phyloP scores from a whole-genome alignment of 2,797 vertebrate species.

The Gadopsis marmoratus region DNA sequence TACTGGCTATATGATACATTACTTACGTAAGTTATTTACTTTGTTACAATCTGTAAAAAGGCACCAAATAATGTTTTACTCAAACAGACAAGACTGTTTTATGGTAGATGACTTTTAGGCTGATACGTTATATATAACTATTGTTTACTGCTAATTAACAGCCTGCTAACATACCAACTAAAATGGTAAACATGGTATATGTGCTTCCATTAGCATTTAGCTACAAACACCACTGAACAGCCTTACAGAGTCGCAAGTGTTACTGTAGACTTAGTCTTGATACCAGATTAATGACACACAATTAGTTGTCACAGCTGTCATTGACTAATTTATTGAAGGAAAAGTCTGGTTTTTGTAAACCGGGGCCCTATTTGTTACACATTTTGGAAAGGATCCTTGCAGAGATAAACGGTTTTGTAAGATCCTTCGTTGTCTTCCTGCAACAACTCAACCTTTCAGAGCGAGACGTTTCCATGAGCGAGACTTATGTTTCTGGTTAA shows the following conservation, averaged over 20 bases:
- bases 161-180: not conserved
- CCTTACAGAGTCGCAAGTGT: not conserved
- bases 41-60: not conserved
- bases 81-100: not conserved
- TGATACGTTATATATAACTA: too few relatives aligned
- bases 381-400: too few relatives aligned
- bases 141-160: not conserved
- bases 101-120: not conserved
- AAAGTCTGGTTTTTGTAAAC: too few relatives aligned
- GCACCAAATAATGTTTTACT: not conserved
- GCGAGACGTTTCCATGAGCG: too few relatives aligned
- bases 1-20: not conserved
- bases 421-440: too few relatives aligned
- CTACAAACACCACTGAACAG: not conserved
- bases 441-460: too few relatives aligned
- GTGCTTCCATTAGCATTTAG: not conserved
- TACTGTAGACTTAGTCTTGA: not conserved
- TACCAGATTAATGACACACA: not conserved
- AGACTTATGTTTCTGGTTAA: too few relatives aligned
- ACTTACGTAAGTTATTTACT: not conserved
- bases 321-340: too few relatives aligned
- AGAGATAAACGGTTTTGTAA: too few relatives aligned
- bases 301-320: not conserved
- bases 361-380: too few relatives aligned
- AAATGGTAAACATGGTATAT: not conserved